A percentile compares a stretch with the other conserved stretches of the same genome.
phyloP scores from a whole-genome alignment of 2,797 vertebrate genomes.

The Oceanodroma leucorhoa region DNA sequence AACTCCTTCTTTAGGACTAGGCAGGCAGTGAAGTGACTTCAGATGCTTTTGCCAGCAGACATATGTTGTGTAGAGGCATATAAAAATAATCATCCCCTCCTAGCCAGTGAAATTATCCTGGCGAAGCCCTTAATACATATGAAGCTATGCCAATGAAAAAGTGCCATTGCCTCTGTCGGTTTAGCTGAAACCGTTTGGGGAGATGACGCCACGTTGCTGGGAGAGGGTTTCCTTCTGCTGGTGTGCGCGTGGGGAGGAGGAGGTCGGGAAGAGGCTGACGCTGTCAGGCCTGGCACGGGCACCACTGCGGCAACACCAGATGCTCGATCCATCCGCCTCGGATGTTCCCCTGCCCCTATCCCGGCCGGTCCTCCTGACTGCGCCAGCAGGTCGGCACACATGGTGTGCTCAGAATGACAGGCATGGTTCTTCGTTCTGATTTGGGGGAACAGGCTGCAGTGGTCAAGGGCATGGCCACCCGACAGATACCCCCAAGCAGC shows the following conservation, averaged over 20 bases:
- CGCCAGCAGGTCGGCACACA: not conserved
- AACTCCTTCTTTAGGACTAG: not conserved
- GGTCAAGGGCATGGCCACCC: not conserved
- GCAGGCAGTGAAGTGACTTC: not conserved
- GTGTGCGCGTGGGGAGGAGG: not conserved
- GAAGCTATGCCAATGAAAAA: not conserved
- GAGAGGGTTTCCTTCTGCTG: slow-evolving; percentile 29
- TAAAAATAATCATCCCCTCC: slow-evolving; percentile 25
- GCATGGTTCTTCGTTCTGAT: not conserved
- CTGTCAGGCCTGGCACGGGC: not conserved
- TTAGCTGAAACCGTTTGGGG: not conserved
- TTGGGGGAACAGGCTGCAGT: not conserved
- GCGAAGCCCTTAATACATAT: not conserved
- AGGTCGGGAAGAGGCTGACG: not conserved
- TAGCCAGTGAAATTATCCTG: slow-evolving; percentile 15
- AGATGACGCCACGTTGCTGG: not conserved
- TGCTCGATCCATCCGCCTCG: accelerated
- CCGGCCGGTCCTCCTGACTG: not conserved
- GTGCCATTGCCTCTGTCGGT: not conserved
- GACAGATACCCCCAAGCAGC: not conserved
- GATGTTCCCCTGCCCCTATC: not conserved
- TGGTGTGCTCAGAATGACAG: not conserved
- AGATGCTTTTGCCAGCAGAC: slow-evolving; percentile 2
- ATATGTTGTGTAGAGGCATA: slow-evolving; percentile 12
- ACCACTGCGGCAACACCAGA: accelerated